Base-by-base conservation (phyloP, 2,888 invertebrate species). In the Drosophila nigritarsus region DNA sequence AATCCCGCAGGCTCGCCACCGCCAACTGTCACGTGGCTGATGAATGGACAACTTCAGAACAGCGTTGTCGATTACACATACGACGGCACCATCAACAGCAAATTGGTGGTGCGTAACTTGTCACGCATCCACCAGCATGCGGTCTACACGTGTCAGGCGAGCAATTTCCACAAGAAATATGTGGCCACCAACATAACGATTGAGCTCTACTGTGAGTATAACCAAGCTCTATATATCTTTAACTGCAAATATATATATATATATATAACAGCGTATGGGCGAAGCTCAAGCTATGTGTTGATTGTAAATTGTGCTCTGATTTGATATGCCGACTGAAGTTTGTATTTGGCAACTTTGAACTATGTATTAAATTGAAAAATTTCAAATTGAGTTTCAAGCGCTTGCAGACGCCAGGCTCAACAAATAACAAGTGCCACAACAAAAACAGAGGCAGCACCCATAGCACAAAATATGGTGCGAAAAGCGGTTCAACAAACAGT, bases 1-100 rank as follows among this genome's bases (percentile, higher is more conserved):
- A 40, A 27, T 9, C 60, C 59, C 48, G 13, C 93, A 97, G 97
- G 97, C 81, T 95, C 95, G 78, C 97, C 97, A 18, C 94, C 95
- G 64, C 96, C 97, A 18, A 94, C 94, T 68, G 95, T 97, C 71
- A 95, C 95, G 82, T 97, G 97, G 97, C 96, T 96, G 95, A 94
- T 96, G 78, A 96, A 96, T 87, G 95, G 94, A 77, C 88, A 93
- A 91, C 89, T 92, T 78, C 90, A 94, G 89, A 91, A 93, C 69
- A 93, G 93, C 81, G 91, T 92, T 70, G 92, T 92, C 74, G 93
- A 93, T 81, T 92, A 91, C 78, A 91, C 93, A 66, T 93, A 92
- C 80, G 92, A 93, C 66, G 90, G 91, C 70, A 94, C 94, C 77
- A 94, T 94, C 87, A 94, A 94, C 82, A 95, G 95, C 92, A 95